Base-by-base conservation (phyloP, 1,140 invertebrate species). In the Drosophila tsacasi region DNA sequence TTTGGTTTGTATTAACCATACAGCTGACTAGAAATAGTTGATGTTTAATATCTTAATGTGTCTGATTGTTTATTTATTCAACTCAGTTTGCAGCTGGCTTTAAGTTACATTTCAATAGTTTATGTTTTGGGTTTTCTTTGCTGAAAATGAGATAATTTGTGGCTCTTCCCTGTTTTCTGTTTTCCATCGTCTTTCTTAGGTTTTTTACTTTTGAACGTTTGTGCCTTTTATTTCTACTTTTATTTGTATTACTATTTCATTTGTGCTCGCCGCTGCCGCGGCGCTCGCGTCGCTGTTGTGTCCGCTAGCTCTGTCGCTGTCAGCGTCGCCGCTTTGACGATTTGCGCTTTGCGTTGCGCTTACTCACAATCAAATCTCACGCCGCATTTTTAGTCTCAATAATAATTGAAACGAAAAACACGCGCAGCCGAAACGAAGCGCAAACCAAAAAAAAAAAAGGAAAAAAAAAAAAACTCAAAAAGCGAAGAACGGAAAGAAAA, bases 361-460 rank as follows among this genome's bases (percentile, higher is more conserved):
- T 92, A 92, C 91, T 92, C 79, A 91, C 91, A 92, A 92, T 92
- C 90, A 92, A 92, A 92, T 92, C 90, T 92, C 90, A 92, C 90
- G 86, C 82, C 90, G 85, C 86, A 90, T 92, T 90, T 91, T 92
- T 92, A 92, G 90, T 92, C 90, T 92, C 90, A 92, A 92, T 90
- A 92, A 91, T 92, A 92, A 92, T 85, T 92, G 90, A 90, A 89
- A 85, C 83, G 78, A 87, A 83, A 81, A 89, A 89, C 74, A 81
- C 84, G 85, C 84, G 83, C 89, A 82, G 79, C 83, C 76, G 63
- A 87, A 87, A 79, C 84, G 84, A 89, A 87, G 84, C 76, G 76
- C 76, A 73, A 79, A 74, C 46, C 76, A 73, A 79, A 54, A 79
- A 42, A 46, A 63, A 47, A 72, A 46, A 63, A 52, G 61, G 57